These are phyloP conservation scores for Crematogaster levior DNA, from an alignment of 2,888 invertebrate species.

Conservation along the genomic window DNA sequence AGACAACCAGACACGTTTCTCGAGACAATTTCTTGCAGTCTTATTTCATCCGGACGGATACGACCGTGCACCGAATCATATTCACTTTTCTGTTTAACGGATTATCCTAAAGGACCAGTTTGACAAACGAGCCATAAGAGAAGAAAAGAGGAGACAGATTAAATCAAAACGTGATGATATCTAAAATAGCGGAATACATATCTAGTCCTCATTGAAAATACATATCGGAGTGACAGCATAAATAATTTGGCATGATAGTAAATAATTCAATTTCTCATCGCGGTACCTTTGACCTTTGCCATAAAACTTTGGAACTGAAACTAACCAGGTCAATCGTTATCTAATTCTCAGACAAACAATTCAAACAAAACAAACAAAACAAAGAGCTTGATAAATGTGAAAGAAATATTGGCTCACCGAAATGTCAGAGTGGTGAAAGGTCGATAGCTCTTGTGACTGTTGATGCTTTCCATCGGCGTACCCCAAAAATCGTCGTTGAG, in stretches of 20 bases:
- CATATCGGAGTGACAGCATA: neutral
- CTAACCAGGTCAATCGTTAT: neutral
- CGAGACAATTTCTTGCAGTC: constrained; percentile 49
- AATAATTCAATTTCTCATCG: constrained; percentile 16
- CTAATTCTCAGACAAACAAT: neutral
- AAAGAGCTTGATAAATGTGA: constrained; percentile 3
- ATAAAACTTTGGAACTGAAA: neutral
- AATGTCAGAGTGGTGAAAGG: constrained; percentile 94
- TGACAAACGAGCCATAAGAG: constrained; percentile 11
- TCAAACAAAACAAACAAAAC: no score
- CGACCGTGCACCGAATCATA: constrained; percentile 48
- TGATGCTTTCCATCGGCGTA: constrained; percentile 93
- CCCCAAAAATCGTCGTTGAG: constrained; percentile 96
- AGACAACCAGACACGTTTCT: constrained; percentile 51
- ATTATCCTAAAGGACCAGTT: constrained; percentile 30
- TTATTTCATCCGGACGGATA: constrained; percentile 44
- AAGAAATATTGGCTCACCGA: constrained; percentile 88
- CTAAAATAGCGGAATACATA: neutral
- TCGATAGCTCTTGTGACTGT: constrained; percentile 95
- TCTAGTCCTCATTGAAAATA: neutral
- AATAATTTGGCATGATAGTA: neutral
- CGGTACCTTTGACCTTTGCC: neutral
- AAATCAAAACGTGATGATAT: neutral
- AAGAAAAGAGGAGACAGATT: neutral
- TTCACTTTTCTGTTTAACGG: constrained; percentile 52